A percentile compares a stretch with the other conserved stretches of the same genome.
phyloP scores from a whole-genome alignment of 2,888 invertebrate species.

The Drosophila siamana region DNA sequence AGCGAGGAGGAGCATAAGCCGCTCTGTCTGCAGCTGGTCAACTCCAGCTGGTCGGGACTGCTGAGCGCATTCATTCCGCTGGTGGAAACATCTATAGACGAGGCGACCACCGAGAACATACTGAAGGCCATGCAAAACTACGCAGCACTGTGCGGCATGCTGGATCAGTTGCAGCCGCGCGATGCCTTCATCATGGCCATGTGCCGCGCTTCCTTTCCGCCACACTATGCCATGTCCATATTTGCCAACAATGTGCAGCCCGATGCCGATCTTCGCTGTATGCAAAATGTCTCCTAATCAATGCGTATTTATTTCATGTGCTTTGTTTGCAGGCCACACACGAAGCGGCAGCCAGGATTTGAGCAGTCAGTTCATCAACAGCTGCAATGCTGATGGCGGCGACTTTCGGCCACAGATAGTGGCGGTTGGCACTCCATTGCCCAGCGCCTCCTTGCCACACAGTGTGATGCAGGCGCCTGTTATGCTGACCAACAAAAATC shows the following conservation, averaged over 20 bases:
- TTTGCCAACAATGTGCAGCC: slow-evolving; percentile 88
- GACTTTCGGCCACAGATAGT: slow-evolving; percentile 97
- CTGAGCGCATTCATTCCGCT: slow-evolving; percentile 95
- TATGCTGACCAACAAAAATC: slow-evolving; percentile 98
- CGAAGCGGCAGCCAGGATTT: slow-evolving; percentile 86
- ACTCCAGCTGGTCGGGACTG: slow-evolving; percentile 98
- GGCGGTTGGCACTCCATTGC: slow-evolving; percentile 97
- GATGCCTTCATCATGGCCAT: slow-evolving; percentile 98
- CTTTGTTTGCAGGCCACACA: slow-evolving; percentile 84
- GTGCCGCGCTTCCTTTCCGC: slow-evolving; percentile 98
- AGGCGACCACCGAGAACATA: slow-evolving; percentile 95
- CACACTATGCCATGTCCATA: slow-evolving; percentile 96
- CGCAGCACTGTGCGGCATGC: slow-evolving; percentile 94
- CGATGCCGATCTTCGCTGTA: slow-evolving; percentile 86
- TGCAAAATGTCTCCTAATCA: neutral
- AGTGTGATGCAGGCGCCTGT: slow-evolving; percentile 89
- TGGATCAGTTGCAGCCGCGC: slow-evolving; percentile 91
- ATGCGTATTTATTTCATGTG: neutral
- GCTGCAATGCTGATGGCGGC: slow-evolving; percentile 86
- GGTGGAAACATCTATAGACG: slow-evolving; percentile 98
- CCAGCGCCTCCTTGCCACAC: slow-evolving; percentile 92
- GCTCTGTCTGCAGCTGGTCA: slow-evolving; percentile 91
- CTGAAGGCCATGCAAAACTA: slow-evolving; percentile 96
- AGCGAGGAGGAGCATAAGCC: slow-evolving; percentile 82
- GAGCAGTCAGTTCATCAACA: slow-evolving; percentile 86